Conservation (phyloP, 2,797 vertebrate genomes). For the Centroberyx gerrardi region DNA sequence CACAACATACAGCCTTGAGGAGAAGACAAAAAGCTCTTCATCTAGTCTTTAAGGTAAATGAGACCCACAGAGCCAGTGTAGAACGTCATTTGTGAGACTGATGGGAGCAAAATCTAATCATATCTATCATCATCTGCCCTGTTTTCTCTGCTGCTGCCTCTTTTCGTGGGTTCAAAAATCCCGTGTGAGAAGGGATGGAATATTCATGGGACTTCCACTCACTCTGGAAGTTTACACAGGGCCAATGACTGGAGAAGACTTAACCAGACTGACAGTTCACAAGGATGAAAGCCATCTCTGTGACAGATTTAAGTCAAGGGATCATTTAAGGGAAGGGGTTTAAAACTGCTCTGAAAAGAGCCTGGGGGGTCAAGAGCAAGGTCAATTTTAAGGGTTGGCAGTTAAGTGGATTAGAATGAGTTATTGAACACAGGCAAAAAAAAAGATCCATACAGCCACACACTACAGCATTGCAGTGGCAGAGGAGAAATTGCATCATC, state of each 20-base stretch:
- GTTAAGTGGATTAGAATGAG: conserved; percentile 69
- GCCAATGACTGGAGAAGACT: conserved; percentile 55
- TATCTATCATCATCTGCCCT: conserved; percentile 50
- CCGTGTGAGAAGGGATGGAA: conserved; percentile 57
- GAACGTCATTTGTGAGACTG: conserved; percentile 44
- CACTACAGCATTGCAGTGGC: conserved; percentile 41
- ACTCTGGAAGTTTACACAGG: conserved; percentile 62
- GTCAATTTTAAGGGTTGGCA: conserved; percentile 59
- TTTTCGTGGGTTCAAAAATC: conserved; percentile 55
- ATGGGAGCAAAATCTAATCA: conserved; percentile 36
- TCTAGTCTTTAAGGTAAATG: conserved; percentile 19
- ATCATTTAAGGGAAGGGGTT: conserved; percentile 59
- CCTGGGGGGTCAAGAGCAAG: conserved; percentile 44
- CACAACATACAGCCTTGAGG: conserved; percentile 30
- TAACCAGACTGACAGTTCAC: conserved; percentile 69
- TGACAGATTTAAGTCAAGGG: conserved; percentile 66
- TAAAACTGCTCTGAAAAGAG: conserved; percentile 61
- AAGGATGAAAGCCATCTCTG: conserved; percentile 66
- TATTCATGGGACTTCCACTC: conserved; percentile 67
- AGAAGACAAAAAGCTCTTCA: conserved; percentile 31
- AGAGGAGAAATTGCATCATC: conserved; percentile 33
- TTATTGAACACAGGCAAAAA: conserved; percentile 57
- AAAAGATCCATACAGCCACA: conserved; percentile 54
- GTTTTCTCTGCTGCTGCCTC: conserved; percentile 45
- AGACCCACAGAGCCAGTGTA: conserved; percentile 40